Evolutionary conservation across 2,113 vertebrate genomes (phyloP).

Genomic region (Misgurnus anguillicaudatus): DNA sequence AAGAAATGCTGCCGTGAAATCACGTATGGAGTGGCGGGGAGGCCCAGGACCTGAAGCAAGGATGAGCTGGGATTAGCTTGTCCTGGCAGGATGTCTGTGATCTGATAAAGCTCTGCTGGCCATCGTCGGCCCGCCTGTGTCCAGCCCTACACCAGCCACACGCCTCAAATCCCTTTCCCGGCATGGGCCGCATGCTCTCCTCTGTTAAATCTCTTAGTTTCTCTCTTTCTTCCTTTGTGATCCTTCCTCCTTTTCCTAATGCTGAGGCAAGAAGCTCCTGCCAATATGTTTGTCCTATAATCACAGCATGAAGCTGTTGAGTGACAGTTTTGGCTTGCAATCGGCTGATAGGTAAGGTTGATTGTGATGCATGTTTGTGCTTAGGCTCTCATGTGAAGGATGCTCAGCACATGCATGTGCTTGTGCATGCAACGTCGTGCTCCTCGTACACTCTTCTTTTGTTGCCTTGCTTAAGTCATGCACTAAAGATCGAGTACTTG

Average conservation of each 20-base stretch:
- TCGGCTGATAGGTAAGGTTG: neutral
- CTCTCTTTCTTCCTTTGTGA: slow-evolving; percentile 40
- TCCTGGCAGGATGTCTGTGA: slow-evolving; percentile 70
- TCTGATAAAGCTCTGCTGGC: slow-evolving; percentile 68
- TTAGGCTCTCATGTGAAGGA: slow-evolving; percentile 48
- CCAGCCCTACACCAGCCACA: slow-evolving; percentile 56
- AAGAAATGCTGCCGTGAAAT: slow-evolving; percentile 71
- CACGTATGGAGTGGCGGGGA: slow-evolving; percentile 70
- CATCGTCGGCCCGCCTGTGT: slow-evolving; percentile 67
- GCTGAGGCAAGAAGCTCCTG: neutral
- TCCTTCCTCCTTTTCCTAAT: neutral
- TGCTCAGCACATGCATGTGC: slow-evolving; percentile 30
- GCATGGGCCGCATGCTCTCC: slow-evolving; percentile 53
- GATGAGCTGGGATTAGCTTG: slow-evolving; percentile 50
- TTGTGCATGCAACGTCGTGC: slow-evolving; percentile 26
- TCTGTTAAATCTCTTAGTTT: slow-evolving; percentile 24
- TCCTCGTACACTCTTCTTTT: slow-evolving; percentile 19
- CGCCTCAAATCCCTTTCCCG: slow-evolving; percentile 64
- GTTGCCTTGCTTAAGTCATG: slow-evolving; percentile 52
- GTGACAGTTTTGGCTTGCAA: neutral
- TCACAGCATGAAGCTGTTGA: neutral
- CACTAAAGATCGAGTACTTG: slow-evolving; percentile 68
- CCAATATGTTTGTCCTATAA: neutral
- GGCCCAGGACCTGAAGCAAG: slow-evolving; percentile 59
- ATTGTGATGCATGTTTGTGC: slow-evolving; percentile 39